Base-by-base conservation (phyloP, 2,888 invertebrate genomes). In the Orchesellides sinensis region DNA sequence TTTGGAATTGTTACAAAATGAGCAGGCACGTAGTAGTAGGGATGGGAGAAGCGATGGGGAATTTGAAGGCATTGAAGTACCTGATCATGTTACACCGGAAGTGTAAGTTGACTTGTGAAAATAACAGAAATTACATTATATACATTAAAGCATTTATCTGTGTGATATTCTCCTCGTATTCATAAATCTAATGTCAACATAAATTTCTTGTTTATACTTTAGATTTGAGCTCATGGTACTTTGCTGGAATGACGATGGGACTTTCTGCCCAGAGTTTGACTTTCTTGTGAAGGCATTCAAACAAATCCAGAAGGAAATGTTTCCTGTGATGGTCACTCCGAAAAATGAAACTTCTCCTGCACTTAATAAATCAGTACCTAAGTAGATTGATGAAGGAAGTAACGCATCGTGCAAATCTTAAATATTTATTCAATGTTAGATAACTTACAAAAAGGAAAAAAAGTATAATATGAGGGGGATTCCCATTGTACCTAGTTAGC, bases 161-260 rank as follows among this genome's bases (percentile, higher is more conserved):
- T 25, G 12, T 12, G 19, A 1, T 6, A 6, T 21, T 6, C 5
- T 17, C n/a, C 8, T 10, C 8, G 1, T 8, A 52, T 10, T 1
- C 4, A 45, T 47, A 23, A 23, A 8, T 12, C 8, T 2, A 25
- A 45, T 14, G 45, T 21, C 17, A 21, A 8, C 10, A 17, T 21
- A 45, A 19, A 17, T 66, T n/a, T 49, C 14, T 5, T 17, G 8
- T 17, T 12, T 32, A 45, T 40, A 23, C 8, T 75, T 8, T 19
- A 78, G 77, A 32, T 78, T 70, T 70, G 69, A 78, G 5, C 10
- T 78, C 17, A 21, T 78, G n/a, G 12, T 78, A 2, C 56, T 40
- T n/a, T 70, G 78, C 25, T 78, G 78, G 78, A 78, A 61, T 17
- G 78, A 78, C n/a, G 56, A 78, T 25, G 61, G 19, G 17, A 78